phyloP scores from a whole-genome alignment of 1,140 invertebrate genomes.

The Nixonia krombeini region DNA sequence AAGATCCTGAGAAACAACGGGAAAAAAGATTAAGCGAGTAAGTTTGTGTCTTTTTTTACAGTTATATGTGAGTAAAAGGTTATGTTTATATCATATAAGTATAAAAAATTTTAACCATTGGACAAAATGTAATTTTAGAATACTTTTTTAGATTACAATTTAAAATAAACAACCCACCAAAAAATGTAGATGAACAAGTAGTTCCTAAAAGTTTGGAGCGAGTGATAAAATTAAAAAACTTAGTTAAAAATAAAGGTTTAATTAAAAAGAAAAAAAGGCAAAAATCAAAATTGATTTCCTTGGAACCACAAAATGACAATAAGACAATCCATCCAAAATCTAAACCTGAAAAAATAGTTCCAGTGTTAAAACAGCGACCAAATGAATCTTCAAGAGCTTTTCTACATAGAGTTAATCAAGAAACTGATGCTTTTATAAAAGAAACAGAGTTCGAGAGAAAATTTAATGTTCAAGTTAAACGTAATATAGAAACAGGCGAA shows the following conservation, averaged over 20 bases:
- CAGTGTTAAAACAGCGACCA: constrained; percentile 68
- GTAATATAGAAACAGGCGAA: constrained; percentile 69
- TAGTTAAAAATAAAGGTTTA: constrained; percentile 60
- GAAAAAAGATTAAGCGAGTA: constrained; percentile 74
- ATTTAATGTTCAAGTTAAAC: constrained; percentile 71
- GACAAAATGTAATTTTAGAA: constrained; percentile 1
- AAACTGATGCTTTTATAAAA: constrained; percentile 70
- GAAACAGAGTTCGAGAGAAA: constrained; percentile 74
- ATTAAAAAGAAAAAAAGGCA: constrained; percentile 57
- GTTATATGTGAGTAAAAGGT: constrained; percentile 17
- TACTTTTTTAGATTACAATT: constrained; percentile 73
- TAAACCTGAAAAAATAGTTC: constrained; percentile 67
- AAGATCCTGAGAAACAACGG: constrained; percentile 78
- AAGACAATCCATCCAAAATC: constrained; percentile 55
- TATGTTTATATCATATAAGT: constrained; percentile 17
- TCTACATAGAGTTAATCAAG: constrained; percentile 68
- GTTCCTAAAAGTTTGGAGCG: constrained; percentile 76
- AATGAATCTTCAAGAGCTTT: constrained; percentile 70
- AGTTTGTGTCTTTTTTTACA: constrained; percentile 7
- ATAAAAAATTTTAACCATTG: background rate
- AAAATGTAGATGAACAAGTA: constrained; percentile 76
- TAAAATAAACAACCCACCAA: constrained; percentile 79
- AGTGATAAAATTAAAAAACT: constrained; percentile 75
- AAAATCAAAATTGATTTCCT: constrained; percentile 55
- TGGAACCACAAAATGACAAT: constrained; percentile 40